Evolutionary conservation across 2,797 vertebrate species (phyloP).

Genomic region (Hydrophis major): DNA sequence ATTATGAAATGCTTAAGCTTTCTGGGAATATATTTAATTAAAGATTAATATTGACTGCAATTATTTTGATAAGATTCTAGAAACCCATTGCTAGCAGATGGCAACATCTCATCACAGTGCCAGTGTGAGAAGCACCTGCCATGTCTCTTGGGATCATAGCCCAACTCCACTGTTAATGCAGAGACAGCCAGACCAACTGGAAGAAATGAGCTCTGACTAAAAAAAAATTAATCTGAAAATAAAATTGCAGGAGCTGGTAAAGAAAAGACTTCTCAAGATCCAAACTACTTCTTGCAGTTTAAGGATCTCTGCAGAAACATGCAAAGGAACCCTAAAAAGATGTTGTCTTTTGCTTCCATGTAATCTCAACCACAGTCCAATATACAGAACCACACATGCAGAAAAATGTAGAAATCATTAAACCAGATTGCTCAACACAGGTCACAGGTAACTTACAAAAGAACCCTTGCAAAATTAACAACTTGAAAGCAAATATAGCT

Average conservation of each 20-base stretch:
- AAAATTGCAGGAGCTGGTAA: neutral
- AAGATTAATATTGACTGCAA: neutral
- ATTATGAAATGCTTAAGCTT: neutral
- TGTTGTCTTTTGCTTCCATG: neutral
- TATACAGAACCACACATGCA: too few relatives aligned
- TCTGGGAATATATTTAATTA: neutral
- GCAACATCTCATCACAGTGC: too few relatives aligned
- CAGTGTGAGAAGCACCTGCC: neutral
- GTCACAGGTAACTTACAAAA: neutral
- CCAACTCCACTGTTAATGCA: neutral
- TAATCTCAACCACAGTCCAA: neutral
- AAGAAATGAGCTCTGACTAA: neutral
- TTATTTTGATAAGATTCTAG: neutral
- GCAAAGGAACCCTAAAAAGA: neutral
- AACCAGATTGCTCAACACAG: neutral
- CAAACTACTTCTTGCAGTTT: neutral
- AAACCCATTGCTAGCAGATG: neutral
- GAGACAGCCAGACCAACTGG: too few relatives aligned
- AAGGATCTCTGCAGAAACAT: neutral
- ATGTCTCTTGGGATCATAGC: neutral
- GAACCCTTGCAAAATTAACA: neutral
- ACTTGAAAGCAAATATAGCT: neutral
- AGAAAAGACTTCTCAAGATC: neutral
- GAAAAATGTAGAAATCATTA: neutral
- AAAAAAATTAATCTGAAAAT: neutral